These are phyloP conservation scores for Sebastes trivittatus DNA, from an alignment of 2,797 vertebrate species.

Conservation along the genomic window DNA sequence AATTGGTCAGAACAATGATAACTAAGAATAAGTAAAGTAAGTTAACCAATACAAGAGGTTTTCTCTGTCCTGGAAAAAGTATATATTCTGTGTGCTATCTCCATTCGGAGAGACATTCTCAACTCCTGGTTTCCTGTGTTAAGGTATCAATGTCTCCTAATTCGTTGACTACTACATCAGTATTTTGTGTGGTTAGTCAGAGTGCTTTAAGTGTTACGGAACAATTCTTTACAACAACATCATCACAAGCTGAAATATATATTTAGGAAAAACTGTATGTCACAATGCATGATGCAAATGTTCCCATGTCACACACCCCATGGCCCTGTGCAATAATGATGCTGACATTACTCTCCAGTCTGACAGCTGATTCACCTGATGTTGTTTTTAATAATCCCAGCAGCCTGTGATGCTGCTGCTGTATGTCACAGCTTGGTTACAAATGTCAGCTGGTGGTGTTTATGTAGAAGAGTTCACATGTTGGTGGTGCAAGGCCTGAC, in stretches of 20 bases:
- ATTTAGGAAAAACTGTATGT: background rate
- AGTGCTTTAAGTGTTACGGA: too few relatives aligned
- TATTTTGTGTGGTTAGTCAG: too few relatives aligned
- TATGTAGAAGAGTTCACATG: conserved; percentile 7
- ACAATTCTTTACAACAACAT: too few relatives aligned
- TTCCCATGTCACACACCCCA: background rate
- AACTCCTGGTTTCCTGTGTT: too few relatives aligned
- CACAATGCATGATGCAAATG: background rate
- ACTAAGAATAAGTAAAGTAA: too few relatives aligned
- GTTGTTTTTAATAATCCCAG: background rate
- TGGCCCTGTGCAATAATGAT: background rate
- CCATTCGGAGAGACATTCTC: fast-evolving
- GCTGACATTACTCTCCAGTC: background rate
- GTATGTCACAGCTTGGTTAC: conserved; percentile 20
- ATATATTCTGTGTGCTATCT: too few relatives aligned
- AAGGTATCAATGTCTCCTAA: too few relatives aligned
- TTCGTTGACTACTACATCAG: too few relatives aligned
- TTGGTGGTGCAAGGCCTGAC: background rate
- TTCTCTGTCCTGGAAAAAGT: too few relatives aligned
- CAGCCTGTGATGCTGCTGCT: background rate
- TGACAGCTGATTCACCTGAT: background rate
- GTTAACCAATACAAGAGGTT: too few relatives aligned
- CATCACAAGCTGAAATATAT: background rate
- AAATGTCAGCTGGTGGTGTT: conserved; percentile 36
- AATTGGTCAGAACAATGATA: too few relatives aligned